Conservation (phyloP, 1,140 invertebrate species). For the Watersipora subatra region DNA sequence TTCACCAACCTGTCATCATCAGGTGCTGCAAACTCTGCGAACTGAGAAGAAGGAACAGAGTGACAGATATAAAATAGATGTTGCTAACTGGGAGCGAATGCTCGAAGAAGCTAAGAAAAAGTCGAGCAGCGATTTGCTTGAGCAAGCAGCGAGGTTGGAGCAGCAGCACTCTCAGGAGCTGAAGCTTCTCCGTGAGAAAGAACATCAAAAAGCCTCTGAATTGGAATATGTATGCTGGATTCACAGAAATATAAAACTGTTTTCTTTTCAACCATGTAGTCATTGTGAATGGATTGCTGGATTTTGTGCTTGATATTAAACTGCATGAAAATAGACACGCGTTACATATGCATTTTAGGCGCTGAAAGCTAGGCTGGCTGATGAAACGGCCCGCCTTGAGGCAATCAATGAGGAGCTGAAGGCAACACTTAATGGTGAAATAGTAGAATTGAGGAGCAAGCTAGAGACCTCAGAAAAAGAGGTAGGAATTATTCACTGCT, state of each 20-base stretch:
- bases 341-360: too few relatives aligned
- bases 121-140: background rate
- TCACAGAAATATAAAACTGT: slow-evolving; percentile 10
- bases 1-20: too few relatives aligned
- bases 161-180: background rate
- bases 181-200: background rate
- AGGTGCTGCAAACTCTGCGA: slow-evolving; percentile 30
- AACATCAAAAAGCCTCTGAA: background rate
- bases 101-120: slow-evolving; percentile 8
- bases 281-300: too few relatives aligned
- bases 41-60: slow-evolving; percentile 29
- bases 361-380: slow-evolving; percentile 13
- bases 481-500: too few relatives aligned
- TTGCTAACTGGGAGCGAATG: slow-evolving; percentile 19
- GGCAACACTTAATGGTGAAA: slow-evolving; percentile 21
- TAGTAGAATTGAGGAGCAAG: slow-evolving; percentile 19
- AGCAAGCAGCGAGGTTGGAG: background rate
- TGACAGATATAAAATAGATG: slow-evolving; percentile 24
- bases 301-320: too few relatives aligned
- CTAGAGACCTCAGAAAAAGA: slow-evolving; percentile 24
- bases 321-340: too few relatives aligned
- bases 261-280: too few relatives aligned
- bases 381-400: slow-evolving; percentile 9
- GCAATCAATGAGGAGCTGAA: slow-evolving; percentile 18
- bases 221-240: background rate